Evolutionary conservation across 2,113 vertebrate species (phyloP).

Genomic region (Acinonyx jubatus): DNA sequence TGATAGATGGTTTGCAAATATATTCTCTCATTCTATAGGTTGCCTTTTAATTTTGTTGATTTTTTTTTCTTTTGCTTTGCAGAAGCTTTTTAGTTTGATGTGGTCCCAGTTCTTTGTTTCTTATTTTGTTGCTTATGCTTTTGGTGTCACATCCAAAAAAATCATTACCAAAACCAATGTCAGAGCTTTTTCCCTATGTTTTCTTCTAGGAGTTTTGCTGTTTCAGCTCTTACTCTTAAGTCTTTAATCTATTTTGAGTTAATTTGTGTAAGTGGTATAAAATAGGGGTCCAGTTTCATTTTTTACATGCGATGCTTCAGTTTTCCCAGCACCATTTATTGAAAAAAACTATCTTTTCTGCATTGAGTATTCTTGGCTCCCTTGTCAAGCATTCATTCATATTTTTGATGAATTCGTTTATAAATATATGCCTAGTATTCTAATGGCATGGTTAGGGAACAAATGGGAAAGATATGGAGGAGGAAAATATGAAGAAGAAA

Average conservation of each 20-base stretch:
- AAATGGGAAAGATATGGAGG: not conserved
- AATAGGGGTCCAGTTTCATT: not conserved
- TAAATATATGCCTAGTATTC: not conserved
- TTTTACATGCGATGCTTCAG: not conserved
- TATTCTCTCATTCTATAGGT: not conserved
- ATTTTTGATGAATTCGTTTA: not conserved
- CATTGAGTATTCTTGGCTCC: not conserved
- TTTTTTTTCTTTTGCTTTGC: not conserved
- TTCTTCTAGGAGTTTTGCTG: not conserved
- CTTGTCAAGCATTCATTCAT: not conserved
- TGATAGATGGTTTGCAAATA: not conserved
- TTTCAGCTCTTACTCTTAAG: not conserved
- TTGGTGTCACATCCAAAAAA: not conserved
- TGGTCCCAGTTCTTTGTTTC: not conserved
- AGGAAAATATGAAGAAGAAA: not conserved
- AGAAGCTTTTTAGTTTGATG: not conserved
- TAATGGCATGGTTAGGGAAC: not conserved
- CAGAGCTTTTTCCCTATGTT: not conserved
- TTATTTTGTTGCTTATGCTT: not conserved
- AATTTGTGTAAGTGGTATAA: not conserved
- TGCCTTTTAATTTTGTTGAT: not conserved
- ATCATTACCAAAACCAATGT: not conserved
- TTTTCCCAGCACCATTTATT: not conserved
- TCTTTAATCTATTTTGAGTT: not conserved
- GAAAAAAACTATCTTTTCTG: not conserved